Conservation (phyloP, 1,140 invertebrate species). For the Gerris buenoi region DNA sequence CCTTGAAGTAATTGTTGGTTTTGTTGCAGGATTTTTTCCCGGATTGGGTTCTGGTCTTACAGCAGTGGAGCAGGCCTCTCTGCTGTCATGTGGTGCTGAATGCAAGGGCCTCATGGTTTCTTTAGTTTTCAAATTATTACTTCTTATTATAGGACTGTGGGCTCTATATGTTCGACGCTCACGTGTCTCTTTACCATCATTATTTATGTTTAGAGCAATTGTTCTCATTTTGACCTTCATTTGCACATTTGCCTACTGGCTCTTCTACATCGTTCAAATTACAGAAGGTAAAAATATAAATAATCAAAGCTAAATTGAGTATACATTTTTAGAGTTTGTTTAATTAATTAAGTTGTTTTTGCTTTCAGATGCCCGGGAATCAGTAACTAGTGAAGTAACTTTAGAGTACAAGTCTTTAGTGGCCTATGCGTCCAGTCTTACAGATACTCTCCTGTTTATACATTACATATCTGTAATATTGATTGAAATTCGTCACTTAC, state of each 20-base stretch:
- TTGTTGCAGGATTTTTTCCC: slow-evolving; percentile 21
- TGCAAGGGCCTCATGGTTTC: slow-evolving; percentile 80
- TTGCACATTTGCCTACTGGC: slow-evolving; percentile 89
- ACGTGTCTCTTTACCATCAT: slow-evolving; percentile 77
- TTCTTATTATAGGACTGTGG: slow-evolving; percentile 85
- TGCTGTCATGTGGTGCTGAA: slow-evolving; percentile 62
- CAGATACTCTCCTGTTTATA: slow-evolving; percentile 85
- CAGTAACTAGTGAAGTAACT: slow-evolving; percentile 58
- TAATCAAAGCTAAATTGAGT: slow-evolving; percentile 2
- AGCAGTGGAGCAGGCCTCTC: slow-evolving; percentile 29
- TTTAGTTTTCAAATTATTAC: slow-evolving; percentile 77
- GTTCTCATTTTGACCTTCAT: slow-evolving; percentile 78
- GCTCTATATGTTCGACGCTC: slow-evolving; percentile 61
- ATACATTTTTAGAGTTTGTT: neutral
- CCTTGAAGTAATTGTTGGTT: too few species aligned
- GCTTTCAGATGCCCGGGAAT: slow-evolving; percentile 52
- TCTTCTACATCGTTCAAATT: slow-evolving; percentile 84
- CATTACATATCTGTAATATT: slow-evolving; percentile 87
- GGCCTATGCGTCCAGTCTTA: slow-evolving; percentile 73
- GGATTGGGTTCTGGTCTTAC: slow-evolving; percentile 20
- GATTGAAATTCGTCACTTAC: slow-evolving; percentile 79
- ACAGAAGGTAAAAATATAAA: slow-evolving; percentile 21
- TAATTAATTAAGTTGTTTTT: neutral
- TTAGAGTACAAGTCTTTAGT: slow-evolving; percentile 73
- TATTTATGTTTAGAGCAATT: slow-evolving; percentile 78